These are phyloP conservation scores for Trisateles emortualis DNA, from an alignment of 2,888 invertebrate genomes.

Conservation along the genomic window DNA sequence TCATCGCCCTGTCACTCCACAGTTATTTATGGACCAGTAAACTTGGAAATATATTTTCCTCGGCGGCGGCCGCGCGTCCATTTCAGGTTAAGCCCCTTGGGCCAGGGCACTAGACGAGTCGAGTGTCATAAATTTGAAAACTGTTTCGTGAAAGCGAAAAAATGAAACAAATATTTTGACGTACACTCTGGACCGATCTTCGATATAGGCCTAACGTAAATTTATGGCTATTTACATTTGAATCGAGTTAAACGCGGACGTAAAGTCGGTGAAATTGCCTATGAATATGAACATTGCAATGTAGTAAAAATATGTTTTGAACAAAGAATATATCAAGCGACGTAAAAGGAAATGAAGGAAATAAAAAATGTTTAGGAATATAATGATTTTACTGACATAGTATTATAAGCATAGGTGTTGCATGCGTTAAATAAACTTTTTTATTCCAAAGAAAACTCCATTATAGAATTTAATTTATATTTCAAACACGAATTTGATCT, in stretches of 20 bases:
- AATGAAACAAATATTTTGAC: constrained; percentile 80
- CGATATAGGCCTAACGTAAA: constrained; percentile 55
- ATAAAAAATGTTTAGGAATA: not conserved
- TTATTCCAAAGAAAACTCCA: too few relatives aligned
- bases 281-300: constrained; percentile 39
- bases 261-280: constrained; percentile 47
- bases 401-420: too few relatives aligned
- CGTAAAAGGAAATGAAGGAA: constrained; percentile 1
- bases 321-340: not conserved
- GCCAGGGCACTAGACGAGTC: constrained; percentile 81
- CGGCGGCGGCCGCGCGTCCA: constrained; percentile 81
- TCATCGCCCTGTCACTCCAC: constrained; percentile 85
- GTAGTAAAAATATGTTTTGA: constrained; percentile 8
- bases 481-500: too few relatives aligned
- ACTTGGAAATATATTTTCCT: constrained; percentile 86
- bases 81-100: constrained; percentile 85
- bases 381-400: not conserved
- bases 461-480: too few relatives aligned
- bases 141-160: constrained; percentile 80
- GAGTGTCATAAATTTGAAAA: constrained; percentile 86
- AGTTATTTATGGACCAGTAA: constrained; percentile 86
- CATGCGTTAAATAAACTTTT: too few relatives aligned
- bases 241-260: constrained; percentile 51
- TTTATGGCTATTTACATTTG: constrained; percentile 59
- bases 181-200: constrained; percentile 64